A percentile compares a stretch with the other conserved stretches of the same genome.
Conservation (phyloP, 2,113 vertebrate genomes). For the Megaleporinus macrocephalus region DNA sequence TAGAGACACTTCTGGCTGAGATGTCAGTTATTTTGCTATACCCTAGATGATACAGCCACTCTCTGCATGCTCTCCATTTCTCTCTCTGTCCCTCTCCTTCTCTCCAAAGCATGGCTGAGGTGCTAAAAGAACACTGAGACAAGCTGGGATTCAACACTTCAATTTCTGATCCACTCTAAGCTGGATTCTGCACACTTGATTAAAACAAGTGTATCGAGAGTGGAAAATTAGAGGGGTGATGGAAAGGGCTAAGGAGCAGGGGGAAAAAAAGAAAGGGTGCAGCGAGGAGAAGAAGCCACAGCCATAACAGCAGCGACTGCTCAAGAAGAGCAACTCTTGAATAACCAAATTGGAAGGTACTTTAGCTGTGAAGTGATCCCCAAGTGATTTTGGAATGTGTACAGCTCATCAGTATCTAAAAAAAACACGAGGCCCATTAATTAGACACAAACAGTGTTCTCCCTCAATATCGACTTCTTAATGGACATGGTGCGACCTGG, state of each 20-base stretch:
- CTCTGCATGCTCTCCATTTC: neutral
- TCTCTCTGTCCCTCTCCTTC: conserved; percentile 3
- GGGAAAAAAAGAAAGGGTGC: neutral
- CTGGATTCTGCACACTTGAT: conserved; percentile 41
- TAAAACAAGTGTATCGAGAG: conserved; percentile 42
- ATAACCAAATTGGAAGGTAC: conserved; percentile 56
- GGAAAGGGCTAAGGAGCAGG: neutral
- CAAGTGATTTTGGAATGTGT: conserved; percentile 67
- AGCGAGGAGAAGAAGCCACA: neutral
- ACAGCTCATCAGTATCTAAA: conserved; percentile 68
- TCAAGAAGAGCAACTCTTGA: conserved; percentile 63
- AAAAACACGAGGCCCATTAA: conserved; percentile 73
- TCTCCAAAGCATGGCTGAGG: neutral
- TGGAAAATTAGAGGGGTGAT: conserved; percentile 32
- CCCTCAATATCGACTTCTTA: conserved; percentile 78
- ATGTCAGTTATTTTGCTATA: conserved; percentile 37
- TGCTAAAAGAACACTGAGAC: conserved; percentile 24
- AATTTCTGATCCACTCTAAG: conserved; percentile 32
- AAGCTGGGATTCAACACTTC: conserved; percentile 32
- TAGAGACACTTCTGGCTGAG: conserved; percentile 36
- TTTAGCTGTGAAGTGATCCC: conserved; percentile 67
- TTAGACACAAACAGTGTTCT: conserved; percentile 79
- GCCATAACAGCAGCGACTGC: neutral
- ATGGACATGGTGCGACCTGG: conserved; percentile 78
- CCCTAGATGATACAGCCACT: neutral